Percentiles rank a stretch among this genome's conserved stretches.
Evolutionary conservation across 2,888 invertebrate genomes (phyloP).

Genomic region (Orchesella flavescens): DNA sequence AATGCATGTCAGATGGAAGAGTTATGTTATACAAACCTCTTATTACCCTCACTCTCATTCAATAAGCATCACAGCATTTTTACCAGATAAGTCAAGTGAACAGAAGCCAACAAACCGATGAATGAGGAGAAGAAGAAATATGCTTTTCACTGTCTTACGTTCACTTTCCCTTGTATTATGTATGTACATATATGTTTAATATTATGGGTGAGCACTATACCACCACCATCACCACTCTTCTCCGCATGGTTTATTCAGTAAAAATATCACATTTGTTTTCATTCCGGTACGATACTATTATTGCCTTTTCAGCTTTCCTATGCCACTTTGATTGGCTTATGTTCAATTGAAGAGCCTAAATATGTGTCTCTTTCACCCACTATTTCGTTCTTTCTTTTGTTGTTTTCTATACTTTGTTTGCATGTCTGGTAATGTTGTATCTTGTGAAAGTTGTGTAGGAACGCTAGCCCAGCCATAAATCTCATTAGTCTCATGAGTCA

Average conservation of each 20-base stretch:
- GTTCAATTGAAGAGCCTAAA: too few species aligned
- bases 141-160: background rate
- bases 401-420: too few species aligned
- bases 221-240: background rate
- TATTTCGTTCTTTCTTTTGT: too few species aligned
- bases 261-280: background rate
- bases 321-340: too few species aligned
- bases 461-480: too few species aligned
- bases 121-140: background rate
- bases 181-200: background rate
- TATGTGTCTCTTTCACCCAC: too few species aligned
- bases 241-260: background rate
- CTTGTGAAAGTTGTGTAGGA: too few species aligned
- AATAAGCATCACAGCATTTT: background rate
- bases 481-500: too few species aligned
- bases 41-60: background rate
- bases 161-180: too few species aligned
- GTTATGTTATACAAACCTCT: constrained; percentile 12
- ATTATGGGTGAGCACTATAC: background rate
- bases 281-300: background rate
- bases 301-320: background rate
- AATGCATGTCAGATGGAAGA: constrained; percentile 28
- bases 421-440: too few species aligned
- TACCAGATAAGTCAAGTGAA: background rate
- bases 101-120: background rate